These are phyloP conservation scores for Marmota monax DNA, from an alignment of 2,113 vertebrate species.

Conservation along the genomic window DNA sequence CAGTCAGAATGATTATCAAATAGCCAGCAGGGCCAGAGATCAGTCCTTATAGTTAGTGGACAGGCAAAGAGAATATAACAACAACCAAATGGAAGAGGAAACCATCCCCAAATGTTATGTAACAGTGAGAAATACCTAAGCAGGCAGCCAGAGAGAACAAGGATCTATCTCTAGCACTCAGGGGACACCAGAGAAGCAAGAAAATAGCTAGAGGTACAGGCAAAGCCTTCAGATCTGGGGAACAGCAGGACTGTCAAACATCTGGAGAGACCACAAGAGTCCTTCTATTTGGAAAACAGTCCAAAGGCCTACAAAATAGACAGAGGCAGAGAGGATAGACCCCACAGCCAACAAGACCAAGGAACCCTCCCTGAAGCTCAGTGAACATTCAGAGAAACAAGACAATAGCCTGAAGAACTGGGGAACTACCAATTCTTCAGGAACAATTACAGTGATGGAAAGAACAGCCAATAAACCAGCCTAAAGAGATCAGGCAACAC, in stretches of 20 bases:
- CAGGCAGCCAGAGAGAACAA: neutral
- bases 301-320: neutral
- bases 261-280: neutral
- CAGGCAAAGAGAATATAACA: neutral
- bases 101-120: neutral
- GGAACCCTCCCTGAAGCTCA: neutral
- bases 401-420: neutral
- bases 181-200: neutral
- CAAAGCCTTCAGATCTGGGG: neutral
- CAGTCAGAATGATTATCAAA: neutral
- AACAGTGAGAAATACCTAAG: neutral
- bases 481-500: neutral
- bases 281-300: neutral
- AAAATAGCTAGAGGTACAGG: neutral
- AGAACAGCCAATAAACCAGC: neutral
- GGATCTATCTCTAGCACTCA: neutral
- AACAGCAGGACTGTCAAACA: neutral
- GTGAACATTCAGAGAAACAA: neutral
- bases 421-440: neutral
- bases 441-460: conserved; percentile 1
- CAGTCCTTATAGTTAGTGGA: neutral
- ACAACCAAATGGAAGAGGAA: neutral
- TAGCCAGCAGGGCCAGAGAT: neutral
- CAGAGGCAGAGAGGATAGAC: neutral
- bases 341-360: neutral